A percentile compares a stretch with the other conserved stretches of the same genome.
Evolutionary conservation across 2,888 invertebrate genomes (phyloP).

Genomic region (Bellardia pandia): DNA sequence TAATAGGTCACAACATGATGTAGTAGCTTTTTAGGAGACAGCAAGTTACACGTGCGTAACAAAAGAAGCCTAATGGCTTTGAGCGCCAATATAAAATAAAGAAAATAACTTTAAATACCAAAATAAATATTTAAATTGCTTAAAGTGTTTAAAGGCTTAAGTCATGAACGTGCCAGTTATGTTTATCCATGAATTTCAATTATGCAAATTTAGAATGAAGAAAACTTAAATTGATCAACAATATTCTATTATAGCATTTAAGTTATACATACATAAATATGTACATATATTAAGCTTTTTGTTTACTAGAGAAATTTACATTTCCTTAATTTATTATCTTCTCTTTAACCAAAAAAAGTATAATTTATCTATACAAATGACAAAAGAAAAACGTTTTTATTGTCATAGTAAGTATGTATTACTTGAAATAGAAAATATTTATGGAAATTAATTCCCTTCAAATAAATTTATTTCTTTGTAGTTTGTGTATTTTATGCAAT

Average conservation of each 20-base stretch:
- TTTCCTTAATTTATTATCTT: neutral
- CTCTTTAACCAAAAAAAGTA: neutral
- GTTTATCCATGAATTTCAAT: too few species aligned
- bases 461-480: neutral
- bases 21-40: neutral
- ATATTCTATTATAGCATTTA: too few species aligned
- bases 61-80: neutral
- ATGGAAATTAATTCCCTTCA: constrained; percentile 23
- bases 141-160: too few species aligned
- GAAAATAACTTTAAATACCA: too few species aligned
- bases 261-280: too few species aligned
- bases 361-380: neutral
- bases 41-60: neutral
- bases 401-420: neutral
- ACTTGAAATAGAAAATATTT: constrained; percentile 20
- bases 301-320: too few species aligned
- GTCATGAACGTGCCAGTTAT: too few species aligned
- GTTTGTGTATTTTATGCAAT: neutral
- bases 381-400: neutral
- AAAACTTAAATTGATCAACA: too few species aligned
- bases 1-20: neutral
- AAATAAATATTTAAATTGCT: too few species aligned
- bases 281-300: too few species aligned
- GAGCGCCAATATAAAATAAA: neutral
- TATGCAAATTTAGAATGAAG: too few species aligned